phyloP scores from a whole-genome alignment of 2,113 vertebrate species.

The Gymnogyps californianus region DNA sequence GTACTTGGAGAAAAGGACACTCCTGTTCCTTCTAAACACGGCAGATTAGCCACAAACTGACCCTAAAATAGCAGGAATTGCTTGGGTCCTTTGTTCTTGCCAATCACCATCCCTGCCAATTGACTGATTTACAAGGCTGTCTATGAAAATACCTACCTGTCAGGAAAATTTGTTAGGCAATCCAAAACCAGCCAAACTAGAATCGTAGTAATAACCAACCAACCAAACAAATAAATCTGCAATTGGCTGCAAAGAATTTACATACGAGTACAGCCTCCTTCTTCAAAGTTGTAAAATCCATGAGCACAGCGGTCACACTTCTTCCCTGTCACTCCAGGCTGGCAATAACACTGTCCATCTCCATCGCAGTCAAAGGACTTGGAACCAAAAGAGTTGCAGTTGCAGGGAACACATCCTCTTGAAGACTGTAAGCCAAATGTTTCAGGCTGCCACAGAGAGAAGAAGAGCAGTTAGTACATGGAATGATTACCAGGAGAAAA shows the following conservation, averaged over 20 bases:
- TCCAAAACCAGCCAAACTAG: neutral
- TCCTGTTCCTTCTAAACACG: neutral
- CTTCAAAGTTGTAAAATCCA: constrained; percentile 92
- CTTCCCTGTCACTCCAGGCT: constrained; percentile 89
- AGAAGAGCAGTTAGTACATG: neutral
- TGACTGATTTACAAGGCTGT: neutral
- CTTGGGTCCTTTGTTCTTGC: neutral
- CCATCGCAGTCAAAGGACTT: constrained; percentile 95
- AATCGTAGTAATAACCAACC: neutral
- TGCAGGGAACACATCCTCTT: constrained; percentile 86
- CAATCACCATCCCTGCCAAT: neutral
- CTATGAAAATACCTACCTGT: neutral
- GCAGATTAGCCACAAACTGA: neutral
- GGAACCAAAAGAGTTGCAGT: constrained; percentile 96
- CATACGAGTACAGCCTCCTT: constrained; percentile 94
- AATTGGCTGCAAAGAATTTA: neutral
- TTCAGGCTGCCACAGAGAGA: constrained; percentile 72
- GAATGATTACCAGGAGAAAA: neutral
- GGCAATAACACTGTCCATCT: constrained; percentile 90
- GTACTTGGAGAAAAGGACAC: neutral
- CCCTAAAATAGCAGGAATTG: neutral
- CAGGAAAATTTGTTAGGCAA: neutral
- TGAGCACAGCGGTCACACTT: constrained; percentile 91
- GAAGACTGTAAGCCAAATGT: constrained; percentile 81
- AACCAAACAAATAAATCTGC: neutral